Base-by-base conservation (phyloP, 2,113 vertebrate genomes). In the Promerops cafer region DNA sequence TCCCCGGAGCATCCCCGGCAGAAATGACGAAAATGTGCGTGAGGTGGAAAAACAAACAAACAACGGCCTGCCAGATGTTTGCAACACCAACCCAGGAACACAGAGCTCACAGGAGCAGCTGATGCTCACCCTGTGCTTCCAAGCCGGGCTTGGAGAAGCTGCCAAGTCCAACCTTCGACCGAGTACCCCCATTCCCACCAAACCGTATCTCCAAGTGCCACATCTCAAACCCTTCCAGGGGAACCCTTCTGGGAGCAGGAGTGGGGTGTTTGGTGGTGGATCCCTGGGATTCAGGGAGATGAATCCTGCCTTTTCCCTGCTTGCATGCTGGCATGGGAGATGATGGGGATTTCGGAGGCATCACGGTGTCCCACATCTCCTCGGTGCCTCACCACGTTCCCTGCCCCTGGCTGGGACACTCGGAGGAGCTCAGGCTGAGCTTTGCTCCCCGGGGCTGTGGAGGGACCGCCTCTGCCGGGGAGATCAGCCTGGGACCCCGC, bases 1-100 rank as follows among this genome's bases (percentile, higher is more conserved):
- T 94, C 92, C 93, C 35, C 31, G 72, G 91, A 96, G 31, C 93
- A 50, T 60, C 94, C 83, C 7, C 64, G 39, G 88, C 89, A 61
- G 85, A 68, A 92, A 88, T 56, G 42, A 69, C 63, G 72, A 17
- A 83, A 94, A 95, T 16, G 27, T n/a, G 54, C 39, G 87, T 49
- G 59, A 96, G 78, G 15, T 42, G 57, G 60, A 70, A 66, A 84
- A 96, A 13, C 90, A 94, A 84, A 24, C 75, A 85, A 74, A 79
- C 59, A 49, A 20, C 49, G 44, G 59, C 31, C 83, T 68, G 76
- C 59, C 56, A 75, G 89, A 74, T 87, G 85, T 80, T 89, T 91
- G 85, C 81, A 81, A 20, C 26, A 28, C 35, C 31, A 5, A 4
- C n/a, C 72, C 64, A 16, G 90, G 35, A 72, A 37, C 74, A 4